Percentiles rank a stretch among this genome's conserved stretches.
Evolutionary conservation across 2,888 invertebrate genomes (phyloP).

Genomic region (Drosophila fungiperda): DNA sequence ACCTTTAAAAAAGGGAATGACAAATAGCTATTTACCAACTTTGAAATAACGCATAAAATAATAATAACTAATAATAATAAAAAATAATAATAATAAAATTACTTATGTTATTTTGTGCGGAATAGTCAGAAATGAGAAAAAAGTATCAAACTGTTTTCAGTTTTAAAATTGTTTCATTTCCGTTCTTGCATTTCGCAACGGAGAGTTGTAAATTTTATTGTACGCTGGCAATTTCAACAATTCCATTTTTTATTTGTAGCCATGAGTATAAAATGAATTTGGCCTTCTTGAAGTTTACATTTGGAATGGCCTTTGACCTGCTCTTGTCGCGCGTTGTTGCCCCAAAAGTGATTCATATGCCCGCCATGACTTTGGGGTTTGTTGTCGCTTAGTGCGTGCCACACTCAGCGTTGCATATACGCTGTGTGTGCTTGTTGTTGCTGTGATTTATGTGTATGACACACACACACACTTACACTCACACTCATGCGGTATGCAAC

Average conservation of each 20-base stretch:
- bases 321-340: conserved; percentile 13
- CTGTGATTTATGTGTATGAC: conserved; percentile 60
- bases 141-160: neutral
- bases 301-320: conserved; percentile 53
- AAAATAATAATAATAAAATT: too few relatives aligned
- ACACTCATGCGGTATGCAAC: neutral
- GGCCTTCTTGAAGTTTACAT: conserved; percentile 54
- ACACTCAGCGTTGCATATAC: conserved; percentile 55
- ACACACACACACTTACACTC: conserved; percentile 7
- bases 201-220: conserved; percentile 39
- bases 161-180: conserved; percentile 11
- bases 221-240: conserved; percentile 39
- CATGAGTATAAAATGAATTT: conserved; percentile 42
- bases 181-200: conserved; percentile 8
- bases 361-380: conserved; percentile 42
- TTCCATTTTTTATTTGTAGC: conserved; percentile 4
- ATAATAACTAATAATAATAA: neutral
- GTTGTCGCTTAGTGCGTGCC: conserved; percentile 52
- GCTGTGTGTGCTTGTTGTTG: conserved; percentile 12
- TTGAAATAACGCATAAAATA: neutral
- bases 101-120: neutral
- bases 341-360: conserved; percentile 49
- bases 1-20: neutral
- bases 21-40: neutral
- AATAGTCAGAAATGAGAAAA: too few relatives aligned